Conservation (phyloP, 1,140 invertebrate genomes). For the Bombus confusus region DNA sequence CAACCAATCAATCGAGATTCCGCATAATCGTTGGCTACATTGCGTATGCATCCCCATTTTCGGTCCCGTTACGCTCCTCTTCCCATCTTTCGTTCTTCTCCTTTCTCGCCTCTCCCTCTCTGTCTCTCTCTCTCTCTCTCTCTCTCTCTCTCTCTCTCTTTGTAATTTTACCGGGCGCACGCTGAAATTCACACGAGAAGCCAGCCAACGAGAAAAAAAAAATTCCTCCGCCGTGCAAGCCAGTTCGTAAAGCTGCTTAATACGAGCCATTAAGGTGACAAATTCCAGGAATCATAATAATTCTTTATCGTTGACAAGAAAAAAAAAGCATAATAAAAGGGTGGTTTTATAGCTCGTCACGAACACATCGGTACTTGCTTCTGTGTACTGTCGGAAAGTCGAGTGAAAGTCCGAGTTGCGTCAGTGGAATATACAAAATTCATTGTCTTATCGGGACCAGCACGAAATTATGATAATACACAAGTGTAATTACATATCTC, state of each 20-base stretch:
- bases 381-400: background rate
- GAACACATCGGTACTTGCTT: background rate
- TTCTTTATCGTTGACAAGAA: background rate
- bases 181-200: constrained; percentile 12
- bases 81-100: background rate
- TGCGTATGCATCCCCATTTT: constrained; percentile 4
- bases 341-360: background rate
- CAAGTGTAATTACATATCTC: background rate
- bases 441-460: background rate
- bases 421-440: constrained; percentile 4
- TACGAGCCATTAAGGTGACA: constrained; percentile 15
- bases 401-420: constrained; percentile 17
- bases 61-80: constrained; percentile 19
- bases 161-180: background rate
- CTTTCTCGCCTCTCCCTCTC: background rate
- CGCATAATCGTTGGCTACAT: constrained; percentile 12
- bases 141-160: background rate
- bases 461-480: background rate
- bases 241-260: constrained; percentile 12
- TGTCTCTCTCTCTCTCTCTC: background rate
- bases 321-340: background rate
- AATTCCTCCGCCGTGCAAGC: background rate
- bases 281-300: constrained; percentile 17
- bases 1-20: constrained; percentile 14
- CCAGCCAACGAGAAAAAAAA: background rate